A percentile compares a stretch with the other conserved stretches of the same genome.
phyloP scores from a whole-genome alignment of 23 tunicate species.

The Halocynthia roretzi region DNA sequence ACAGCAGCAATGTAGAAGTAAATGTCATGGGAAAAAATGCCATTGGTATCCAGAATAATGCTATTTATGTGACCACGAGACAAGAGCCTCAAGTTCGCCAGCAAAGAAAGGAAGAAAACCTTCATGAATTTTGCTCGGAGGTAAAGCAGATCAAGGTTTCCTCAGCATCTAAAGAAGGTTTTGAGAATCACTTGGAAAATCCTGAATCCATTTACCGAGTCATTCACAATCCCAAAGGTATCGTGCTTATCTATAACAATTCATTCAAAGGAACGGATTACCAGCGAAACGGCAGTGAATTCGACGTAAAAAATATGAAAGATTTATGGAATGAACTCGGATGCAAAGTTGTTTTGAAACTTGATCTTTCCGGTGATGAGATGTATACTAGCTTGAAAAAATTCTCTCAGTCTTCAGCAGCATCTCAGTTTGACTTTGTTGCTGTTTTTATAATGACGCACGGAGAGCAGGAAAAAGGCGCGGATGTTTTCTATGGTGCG shows the following conservation, averaged over 20 bases:
- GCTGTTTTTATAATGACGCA: constrained; percentile 59
- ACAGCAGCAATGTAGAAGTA: background rate
- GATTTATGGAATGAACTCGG: constrained; percentile 38
- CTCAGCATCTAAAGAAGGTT: background rate
- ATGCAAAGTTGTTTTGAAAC: constrained; percentile 7
- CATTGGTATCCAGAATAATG: constrained; percentile 2
- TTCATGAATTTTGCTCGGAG: constrained; percentile 2
- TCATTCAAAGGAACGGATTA: constrained; percentile 3
- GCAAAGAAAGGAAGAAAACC: background rate
- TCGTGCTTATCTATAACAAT: constrained; percentile 44
- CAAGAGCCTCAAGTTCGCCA: background rate
- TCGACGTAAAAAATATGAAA: constrained; percentile 28
- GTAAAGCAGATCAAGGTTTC: background rate
- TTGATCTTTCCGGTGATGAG: constrained; percentile 14
- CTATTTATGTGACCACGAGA: background rate
- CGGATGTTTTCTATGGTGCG: constrained; percentile 36
- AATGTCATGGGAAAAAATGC: background rate
- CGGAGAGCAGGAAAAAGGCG: constrained; percentile 23
- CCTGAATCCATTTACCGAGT: constrained; percentile 21
- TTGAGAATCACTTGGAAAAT: constrained; percentile 14
- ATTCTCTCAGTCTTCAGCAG: constrained; percentile 11
- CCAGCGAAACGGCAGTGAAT: constrained; percentile 29
- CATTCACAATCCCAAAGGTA: constrained; percentile 30
- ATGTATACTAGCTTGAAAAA: constrained; percentile 17
- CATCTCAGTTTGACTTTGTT: constrained; percentile 21